Percentiles rank a stretch among this genome's conserved stretches.
Evolutionary conservation across 2,888 invertebrate species (phyloP).

Genomic region (Heliconius cydno): DNA sequence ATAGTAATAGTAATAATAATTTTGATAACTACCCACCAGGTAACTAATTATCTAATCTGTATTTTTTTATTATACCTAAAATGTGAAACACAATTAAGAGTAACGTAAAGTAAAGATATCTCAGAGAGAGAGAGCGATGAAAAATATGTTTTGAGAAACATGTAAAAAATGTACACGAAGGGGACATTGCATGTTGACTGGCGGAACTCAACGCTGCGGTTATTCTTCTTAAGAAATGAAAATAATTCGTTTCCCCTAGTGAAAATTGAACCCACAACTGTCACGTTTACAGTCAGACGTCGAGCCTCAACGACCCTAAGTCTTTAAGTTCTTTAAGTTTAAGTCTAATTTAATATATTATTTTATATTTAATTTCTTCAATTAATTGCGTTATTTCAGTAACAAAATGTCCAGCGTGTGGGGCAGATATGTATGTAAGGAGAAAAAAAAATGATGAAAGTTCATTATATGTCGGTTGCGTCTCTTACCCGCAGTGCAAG

Average conservation of each 20-base stretch:
- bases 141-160: conserved; percentile 49
- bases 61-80: neutral
- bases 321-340: too few relatives aligned
- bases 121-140: too few relatives aligned
- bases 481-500: conserved; percentile 91
- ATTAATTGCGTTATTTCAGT: conserved; percentile 55
- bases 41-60: conserved; percentile 43
- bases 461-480: conserved; percentile 88
- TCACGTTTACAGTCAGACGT: neutral
- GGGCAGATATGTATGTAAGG: conserved; percentile 86
- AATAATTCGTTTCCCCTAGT: neutral
- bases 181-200: too few relatives aligned
- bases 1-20: conserved; percentile 53
- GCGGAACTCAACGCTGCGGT: neutral
- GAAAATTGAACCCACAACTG: neutral
- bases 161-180: conserved; percentile 54
- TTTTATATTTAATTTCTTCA: too few relatives aligned
- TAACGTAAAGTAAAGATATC: too few relatives aligned
- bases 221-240: neutral
- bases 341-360: too few relatives aligned
- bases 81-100: too few relatives aligned
- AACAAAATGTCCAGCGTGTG: conserved; percentile 90
- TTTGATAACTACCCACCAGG: conserved; percentile 61
- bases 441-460: conserved; percentile 87
- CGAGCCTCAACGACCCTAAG: too few relatives aligned